Base-by-base conservation (phyloP, 2,888 invertebrate species). In the Nymphalis c-album region DNA sequence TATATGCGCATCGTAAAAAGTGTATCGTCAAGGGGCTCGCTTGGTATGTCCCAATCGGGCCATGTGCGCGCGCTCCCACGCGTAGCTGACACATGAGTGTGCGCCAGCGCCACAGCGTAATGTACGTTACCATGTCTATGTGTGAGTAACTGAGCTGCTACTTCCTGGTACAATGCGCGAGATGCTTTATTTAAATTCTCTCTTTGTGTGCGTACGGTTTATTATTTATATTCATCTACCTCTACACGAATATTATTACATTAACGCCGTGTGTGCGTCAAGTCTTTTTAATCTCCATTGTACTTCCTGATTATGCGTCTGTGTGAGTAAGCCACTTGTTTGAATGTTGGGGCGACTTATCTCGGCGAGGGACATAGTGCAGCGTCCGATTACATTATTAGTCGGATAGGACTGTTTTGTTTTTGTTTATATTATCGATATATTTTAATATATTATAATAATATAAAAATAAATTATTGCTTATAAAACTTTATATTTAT, bases 1-100 rank as follows among this genome's bases (percentile, higher is more conserved):
- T 82, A 80, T 83, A 77, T 82, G 80, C 74, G 80, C 81, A 83
- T 89, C 85, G 85, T 90, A 90, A 91, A 90, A 91, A 88, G 78
- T 84, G 84, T 87, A 87, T 86, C 86, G 87, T 90, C 90, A 88
- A 88, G 90, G 89, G 90, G 86, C 88, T 89, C 86, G 85, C 83
- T 87, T 82, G 86, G 86, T 88, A 86, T 89, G 89, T 88, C 90
- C 90, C 91, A 88, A 89, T 87, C 87, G 86, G 86, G 90, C 91
- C 91, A 91, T 91, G 90, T 91, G 91, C 90, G 86, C 86, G 82
- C 91, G 90, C 87, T 92, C 91, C 91, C 91, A 92, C 91, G 91
- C 91, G 87, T 84, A 87, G 91, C 77, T 76, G 80, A 78, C 86
- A 83, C 85, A 80, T 86, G 84, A 88, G 91, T 91, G 91, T 91